These are phyloP conservation scores for Ascidia mentula DNA, from an alignment of 23 tunicate genomes.

Conservation along the genomic window DNA sequence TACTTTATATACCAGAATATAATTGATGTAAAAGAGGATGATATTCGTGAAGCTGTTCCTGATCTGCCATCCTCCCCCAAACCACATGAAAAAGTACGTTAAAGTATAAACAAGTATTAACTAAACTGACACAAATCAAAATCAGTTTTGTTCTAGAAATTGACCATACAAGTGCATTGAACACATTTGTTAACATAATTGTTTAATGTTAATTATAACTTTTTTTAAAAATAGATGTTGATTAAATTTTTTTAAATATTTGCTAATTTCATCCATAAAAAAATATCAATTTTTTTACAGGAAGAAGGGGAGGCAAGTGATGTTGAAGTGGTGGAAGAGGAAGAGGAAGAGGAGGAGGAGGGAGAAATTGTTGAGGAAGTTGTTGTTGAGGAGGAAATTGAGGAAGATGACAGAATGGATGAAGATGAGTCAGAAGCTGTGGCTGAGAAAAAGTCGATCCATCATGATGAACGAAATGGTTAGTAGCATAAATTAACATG, in stretches of 20 bases:
- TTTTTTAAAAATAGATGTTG: too few species aligned
- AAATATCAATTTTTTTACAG: too few species aligned
- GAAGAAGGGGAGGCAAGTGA: slow-evolving; percentile 36
- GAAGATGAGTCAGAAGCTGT: slow-evolving; percentile 30
- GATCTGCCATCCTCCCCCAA: slow-evolving; percentile 23
- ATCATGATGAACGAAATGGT: slow-evolving; percentile 57
- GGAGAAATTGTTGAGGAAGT: slow-evolving; percentile 92
- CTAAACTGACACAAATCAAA: too few species aligned
- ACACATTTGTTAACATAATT: too few species aligned
- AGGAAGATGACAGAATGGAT: slow-evolving; percentile 31
- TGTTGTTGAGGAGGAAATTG: slow-evolving; percentile 61
- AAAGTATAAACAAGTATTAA: too few species aligned
- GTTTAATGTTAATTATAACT: too few species aligned
- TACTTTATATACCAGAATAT: slow-evolving; percentile 36
- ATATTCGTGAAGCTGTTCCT: slow-evolving; percentile 47
- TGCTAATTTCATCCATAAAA: too few species aligned
- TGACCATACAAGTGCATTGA: too few species aligned
- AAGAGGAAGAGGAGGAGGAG: slow-evolving; percentile 69
- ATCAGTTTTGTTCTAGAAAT: too few species aligned
- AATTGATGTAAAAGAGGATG: slow-evolving; percentile 64
- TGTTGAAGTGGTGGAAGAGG: slow-evolving; percentile 70
- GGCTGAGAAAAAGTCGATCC: slow-evolving; percentile 7
- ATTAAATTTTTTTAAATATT: too few species aligned
- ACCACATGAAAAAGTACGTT: neutral
- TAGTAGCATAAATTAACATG: neutral